A percentile compares a stretch with the other conserved stretches of the same genome.
phyloP scores from a whole-genome alignment of 2,113 vertebrate genomes.

The Psettodes erumei region DNA sequence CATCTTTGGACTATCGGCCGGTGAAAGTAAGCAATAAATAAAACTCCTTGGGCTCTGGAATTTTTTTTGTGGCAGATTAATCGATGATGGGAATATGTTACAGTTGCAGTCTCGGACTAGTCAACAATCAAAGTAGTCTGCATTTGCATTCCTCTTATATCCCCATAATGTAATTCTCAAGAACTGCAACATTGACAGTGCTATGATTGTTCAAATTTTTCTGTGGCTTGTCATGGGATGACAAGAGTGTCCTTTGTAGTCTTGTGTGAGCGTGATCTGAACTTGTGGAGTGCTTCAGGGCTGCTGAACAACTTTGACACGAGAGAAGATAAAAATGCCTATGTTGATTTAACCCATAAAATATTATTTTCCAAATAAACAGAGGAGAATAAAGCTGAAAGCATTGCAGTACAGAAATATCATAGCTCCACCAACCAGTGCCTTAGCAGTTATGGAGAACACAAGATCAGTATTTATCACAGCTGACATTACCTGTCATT shows the following conservation, averaged over 20 bases:
- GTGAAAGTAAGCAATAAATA: neutral
- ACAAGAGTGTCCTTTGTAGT: constrained; percentile 61
- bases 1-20: neutral
- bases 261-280: constrained; percentile 48
- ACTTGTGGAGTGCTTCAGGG: constrained; percentile 46
- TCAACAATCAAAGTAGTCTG: constrained; percentile 15
- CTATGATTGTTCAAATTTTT: constrained; percentile 50
- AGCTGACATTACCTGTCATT: constrained; percentile 39
- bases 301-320: constrained; percentile 23
- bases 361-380: neutral
- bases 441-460: neutral
- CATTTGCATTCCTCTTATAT: neutral
- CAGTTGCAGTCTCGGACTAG: neutral
- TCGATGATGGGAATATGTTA: neutral
- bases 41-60: too few species aligned
- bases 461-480: constrained; percentile 24
- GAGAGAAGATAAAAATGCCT: constrained; percentile 23
- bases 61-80: too few species aligned
- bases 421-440: neutral
- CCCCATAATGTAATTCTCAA: neutral
- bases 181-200: constrained; percentile 2
- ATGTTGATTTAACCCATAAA: constrained; percentile 17
- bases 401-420: neutral
- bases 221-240: constrained; percentile 61
- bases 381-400: neutral